Percentiles rank a stretch among this genome's conserved stretches.
phyloP scores from a whole-genome alignment of 2,888 invertebrate species.

The Pyrgus malvae region DNA sequence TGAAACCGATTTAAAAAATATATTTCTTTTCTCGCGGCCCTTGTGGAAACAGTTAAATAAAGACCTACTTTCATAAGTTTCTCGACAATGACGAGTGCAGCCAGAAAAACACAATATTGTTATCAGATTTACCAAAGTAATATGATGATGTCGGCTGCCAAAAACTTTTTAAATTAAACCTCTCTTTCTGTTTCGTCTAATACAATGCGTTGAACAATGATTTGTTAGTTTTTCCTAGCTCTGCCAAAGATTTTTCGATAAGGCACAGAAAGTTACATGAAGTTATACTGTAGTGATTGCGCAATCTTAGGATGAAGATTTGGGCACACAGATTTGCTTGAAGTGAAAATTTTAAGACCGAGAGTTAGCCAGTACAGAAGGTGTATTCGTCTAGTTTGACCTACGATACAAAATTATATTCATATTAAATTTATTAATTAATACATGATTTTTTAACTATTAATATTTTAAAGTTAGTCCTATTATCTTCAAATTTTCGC shows the following conservation, averaged over 20 bases:
- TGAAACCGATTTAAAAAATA: not conserved
- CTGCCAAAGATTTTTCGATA: constrained; percentile 2
- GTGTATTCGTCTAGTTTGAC: no score
- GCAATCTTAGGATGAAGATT: no score
- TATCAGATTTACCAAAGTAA: constrained; percentile 11
- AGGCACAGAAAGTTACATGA: not conserved
- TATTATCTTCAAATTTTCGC: no score
- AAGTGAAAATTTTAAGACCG: no score
- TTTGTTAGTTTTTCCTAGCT: not conserved
- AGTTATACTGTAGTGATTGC: no score
- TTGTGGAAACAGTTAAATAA: constrained; percentile 5
- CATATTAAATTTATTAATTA: no score
- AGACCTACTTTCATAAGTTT: constrained; percentile 14
- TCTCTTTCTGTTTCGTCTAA: not conserved
- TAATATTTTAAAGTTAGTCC: no score
- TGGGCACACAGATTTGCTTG: no score
- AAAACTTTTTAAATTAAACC: constrained; percentile 13
- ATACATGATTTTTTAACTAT: no score
- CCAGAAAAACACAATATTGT: constrained; percentile 19
- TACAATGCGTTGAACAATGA: not conserved
- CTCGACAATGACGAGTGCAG: constrained; percentile 1
- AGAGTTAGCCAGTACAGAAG: no score
- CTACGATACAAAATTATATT: no score
- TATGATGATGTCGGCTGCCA: constrained; percentile 7
- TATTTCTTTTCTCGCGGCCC: not conserved